Evolutionary conservation across 2,797 vertebrate genomes (phyloP).

Genomic region (Triplophysa bombifrons): DNA sequence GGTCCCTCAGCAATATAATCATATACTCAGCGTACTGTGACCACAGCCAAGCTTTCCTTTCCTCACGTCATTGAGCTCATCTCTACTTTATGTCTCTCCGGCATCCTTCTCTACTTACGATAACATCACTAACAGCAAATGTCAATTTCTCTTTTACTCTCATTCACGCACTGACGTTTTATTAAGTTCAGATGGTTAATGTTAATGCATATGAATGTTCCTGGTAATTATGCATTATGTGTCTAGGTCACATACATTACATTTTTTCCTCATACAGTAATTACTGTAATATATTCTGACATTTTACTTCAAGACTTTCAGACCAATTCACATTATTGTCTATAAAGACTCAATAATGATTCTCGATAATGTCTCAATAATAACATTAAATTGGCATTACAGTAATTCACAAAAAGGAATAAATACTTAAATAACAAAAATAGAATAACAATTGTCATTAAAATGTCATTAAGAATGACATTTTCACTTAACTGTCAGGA

Average conservation of each 20-base stretch:
- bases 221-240: background rate
- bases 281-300: background rate
- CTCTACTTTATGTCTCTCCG: background rate
- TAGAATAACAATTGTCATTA: no score
- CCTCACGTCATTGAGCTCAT: background rate
- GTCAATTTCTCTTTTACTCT: constrained; percentile 5
- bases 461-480: no score
- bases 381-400: background rate
- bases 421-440: background rate
- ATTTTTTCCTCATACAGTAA: background rate
- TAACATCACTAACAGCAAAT: constrained; percentile 10
- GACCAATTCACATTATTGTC: background rate
- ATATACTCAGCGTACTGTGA: constrained; percentile 30
- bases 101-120: background rate
- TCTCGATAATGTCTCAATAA: background rate
- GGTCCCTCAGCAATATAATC: constrained; percentile 44
- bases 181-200: background rate
- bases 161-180: background rate
- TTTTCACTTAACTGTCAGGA: no score
- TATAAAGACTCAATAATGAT: no score
- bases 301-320: background rate
- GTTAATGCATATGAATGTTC: constrained; percentile 10
- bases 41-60: constrained; percentile 16
- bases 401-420: background rate
- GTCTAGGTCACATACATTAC: background rate